Evolutionary conservation across 2,888 invertebrate species (phyloP), one percentile per base, ranked within the genome.

Genomic region (Meteorus cinctellus): DNA sequence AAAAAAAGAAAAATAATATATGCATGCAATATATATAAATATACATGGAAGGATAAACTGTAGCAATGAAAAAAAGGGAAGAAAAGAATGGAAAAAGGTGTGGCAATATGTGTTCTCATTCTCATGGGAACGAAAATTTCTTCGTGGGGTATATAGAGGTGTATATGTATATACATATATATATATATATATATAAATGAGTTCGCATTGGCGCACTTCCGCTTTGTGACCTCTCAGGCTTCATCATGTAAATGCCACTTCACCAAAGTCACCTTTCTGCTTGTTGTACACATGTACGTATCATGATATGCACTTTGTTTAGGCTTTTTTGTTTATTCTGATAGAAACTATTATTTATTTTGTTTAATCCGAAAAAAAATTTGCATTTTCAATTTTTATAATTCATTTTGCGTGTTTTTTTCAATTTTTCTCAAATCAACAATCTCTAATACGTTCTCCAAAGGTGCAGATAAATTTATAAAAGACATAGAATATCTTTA

Each of bases 131-230:
- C 62, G 27, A 14, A 29, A 29, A 62, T 60, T 24, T 62, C 62
- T n/a, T 29, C 31, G 16, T 29, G 59, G 59, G 27, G n/a, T 51
- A 16, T 51, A 19, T 51, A 51, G 4, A n/a, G 1, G 4, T 14
- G 8, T 34, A 34, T 41, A 41, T 41, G 8, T n/a, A n/a, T 16
- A n/a, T 19, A 55, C 4, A n/a, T 3, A 16, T 12, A 34, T 34
- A 34, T 6, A 41, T 41, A 41, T n/a, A n/a, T 16, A n/a, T 19
- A 55, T 55, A 55, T 31, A 62, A 62, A 62, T 62, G 62, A 29
- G 62, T 31, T 31, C 31, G 27, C n/a, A 55, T 31, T 62, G 62
- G 62, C 31, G 62, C 62, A 62, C 62, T 62, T 62, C 62, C 62
- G 62, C 62, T 62, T 16, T 62, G 29, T 14, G 62, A n/a, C 62